phyloP scores from a whole-genome alignment of 2,888 invertebrate species.

The Pollenia angustigena region DNA sequence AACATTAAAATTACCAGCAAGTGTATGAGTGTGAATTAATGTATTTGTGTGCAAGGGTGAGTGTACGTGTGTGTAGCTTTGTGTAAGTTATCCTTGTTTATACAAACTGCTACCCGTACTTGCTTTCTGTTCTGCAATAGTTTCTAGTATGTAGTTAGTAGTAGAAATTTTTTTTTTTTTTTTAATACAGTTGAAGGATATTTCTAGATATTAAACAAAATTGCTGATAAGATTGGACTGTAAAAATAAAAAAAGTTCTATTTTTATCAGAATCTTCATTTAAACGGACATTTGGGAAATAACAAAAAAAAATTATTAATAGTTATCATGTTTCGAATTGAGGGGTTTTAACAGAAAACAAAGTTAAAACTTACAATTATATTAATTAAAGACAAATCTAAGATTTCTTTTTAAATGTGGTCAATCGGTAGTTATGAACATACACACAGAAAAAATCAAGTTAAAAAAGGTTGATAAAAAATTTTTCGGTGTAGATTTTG shows the following conservation, averaged over 20 bases:
- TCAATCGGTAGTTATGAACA: no score
- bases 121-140: background rate
- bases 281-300: constrained; percentile 5
- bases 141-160: background rate
- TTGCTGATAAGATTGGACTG: constrained; percentile 5
- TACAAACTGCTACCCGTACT: constrained; percentile 19
- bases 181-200: constrained; percentile 23
- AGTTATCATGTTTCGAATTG: background rate
- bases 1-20: constrained; percentile 67
- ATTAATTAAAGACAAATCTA: no score
- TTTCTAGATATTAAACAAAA: constrained; percentile 10
- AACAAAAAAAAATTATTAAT: background rate
- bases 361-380: no score
- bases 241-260: background rate
- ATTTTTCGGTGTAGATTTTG: no score
- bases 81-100: background rate
- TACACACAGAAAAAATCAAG: no score
- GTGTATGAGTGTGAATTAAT: background rate
- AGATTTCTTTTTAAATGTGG: no score
- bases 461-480: no score
- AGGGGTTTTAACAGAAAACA: background rate
- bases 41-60: background rate
- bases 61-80: background rate
- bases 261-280: constrained; percentile 2
- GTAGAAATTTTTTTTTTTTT: constrained; percentile 13